Base-by-base conservation (phyloP, 2,113 vertebrate genomes). In the Numida meleagris region DNA sequence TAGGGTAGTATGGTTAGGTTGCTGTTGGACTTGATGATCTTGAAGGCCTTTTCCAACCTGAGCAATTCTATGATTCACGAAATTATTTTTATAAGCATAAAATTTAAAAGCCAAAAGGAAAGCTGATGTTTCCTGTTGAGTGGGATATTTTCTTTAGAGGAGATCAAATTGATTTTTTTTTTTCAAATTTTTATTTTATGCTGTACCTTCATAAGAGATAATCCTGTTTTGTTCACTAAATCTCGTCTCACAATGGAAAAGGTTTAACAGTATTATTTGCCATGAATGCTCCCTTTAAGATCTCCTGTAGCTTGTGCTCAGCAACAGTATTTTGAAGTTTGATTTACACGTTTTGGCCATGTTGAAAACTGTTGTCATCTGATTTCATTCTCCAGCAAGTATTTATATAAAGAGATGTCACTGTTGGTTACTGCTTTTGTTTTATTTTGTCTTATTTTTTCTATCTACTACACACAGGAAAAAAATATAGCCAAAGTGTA, bases 141-240 rank as follows among this genome's bases (percentile, higher is more conserved):
- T 12, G 18, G 34, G 50, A 66, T 40, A 4, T 38, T 71, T 82
- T 58, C 18, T 53, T 89, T 33, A 83, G 16, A 75, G 36, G 58
- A 51, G 11, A 68, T 78, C 31, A 74, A 82, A 82, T 18, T 40
- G 50, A 33, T 17, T 38, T 89, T 59, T 71, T 8, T 42, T 62
- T 53, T 53, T 53, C 27, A 31, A 53, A 17, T 53, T 65, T 88
- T 92, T 40, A 21, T 34, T 53, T 86, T 71, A 31, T 58, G 25
- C n/a, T 84, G 2, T 81, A 65, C 59, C 23, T 53, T 88, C 42
- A 45, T 53, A 42, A 62, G 17, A 25, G 7, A 38, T 67, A 70
- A 88, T 70, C 48, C 59, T 88, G 59, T 85, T 96, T 85, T 87
- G 43, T 51, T 84, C 66, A 58, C 55, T 68, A 77, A 21, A 45